Base-by-base conservation (phyloP, 2,113 vertebrate species). In the Lichenostomus cassidix region DNA sequence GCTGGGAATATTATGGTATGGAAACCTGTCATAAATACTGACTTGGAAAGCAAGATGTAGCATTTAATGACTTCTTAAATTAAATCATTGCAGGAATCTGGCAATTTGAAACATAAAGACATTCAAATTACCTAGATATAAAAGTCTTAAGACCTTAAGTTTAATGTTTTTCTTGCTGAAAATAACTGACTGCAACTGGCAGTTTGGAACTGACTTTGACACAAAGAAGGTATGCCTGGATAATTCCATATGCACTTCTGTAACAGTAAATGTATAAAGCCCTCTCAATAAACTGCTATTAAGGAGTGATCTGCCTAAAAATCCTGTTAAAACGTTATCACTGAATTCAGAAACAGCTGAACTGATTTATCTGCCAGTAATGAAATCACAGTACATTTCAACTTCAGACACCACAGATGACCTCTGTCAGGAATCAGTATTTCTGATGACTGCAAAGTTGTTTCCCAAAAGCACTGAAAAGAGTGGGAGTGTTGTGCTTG, bases 1-100 rank as follows among this genome's bases (percentile, higher is more conserved):
- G 99, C 95, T 99, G 99, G 99, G 98, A 99, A 94, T 99, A 99
- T 98, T 99, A 99, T 29, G 99, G 99, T 99, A 98, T 95, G 99
- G 90, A 96, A 96, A 79, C 46, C 96, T 94, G 73, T 96, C 56
- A 94, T 94, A 93, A 97, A 96, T 71, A 49, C 87, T 96, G 82
- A 74, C 83, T 65, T 94, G 77, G 94, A 98, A 92, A 96, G 93
- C 65, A 91, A 78, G 55, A 89, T 89, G 89, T 90, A 94, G 89
- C 68, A 89, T 89, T 87, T 96, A 96, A 95, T 95, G 81, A 85
- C 81, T 97, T 94, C 94, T 83, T 96, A 95, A 95, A 95, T 96
- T 58, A 96, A 90, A 88, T 96, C 85, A 63, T 69, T 83, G 83
- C 60, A 68, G 59, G 56, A 71, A 53, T 86, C 44, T 65, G 65